These are phyloP conservation scores for Hydractinia symbiolongicarpus DNA, from an alignment of 30 jellyfish, hydroid and myxozoan genomes.

Conservation along the genomic window DNA sequence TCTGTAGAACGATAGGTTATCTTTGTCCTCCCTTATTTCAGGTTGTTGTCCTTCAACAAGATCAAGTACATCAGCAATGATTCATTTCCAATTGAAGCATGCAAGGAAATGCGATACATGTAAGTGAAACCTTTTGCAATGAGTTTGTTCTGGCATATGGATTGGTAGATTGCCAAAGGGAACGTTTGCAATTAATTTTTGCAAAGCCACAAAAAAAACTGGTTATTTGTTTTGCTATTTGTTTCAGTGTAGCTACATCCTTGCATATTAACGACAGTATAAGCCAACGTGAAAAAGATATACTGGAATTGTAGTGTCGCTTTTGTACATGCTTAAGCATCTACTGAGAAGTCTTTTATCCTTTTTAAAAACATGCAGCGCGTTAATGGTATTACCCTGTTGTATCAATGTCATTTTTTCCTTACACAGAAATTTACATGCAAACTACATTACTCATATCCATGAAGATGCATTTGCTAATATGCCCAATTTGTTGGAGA, in stretches of 20 bases:
- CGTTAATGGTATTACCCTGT: too few relatives aligned
- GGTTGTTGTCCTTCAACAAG: not conserved
- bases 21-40: not conserved
- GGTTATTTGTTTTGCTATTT: too few relatives aligned
- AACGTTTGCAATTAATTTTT: too few relatives aligned
- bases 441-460: conserved; percentile 44
- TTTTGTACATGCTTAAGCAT: too few relatives aligned
- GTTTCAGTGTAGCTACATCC: too few relatives aligned
- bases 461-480: conserved; percentile 51
- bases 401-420: not conserved
- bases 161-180: not conserved
- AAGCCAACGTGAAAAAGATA: too few relatives aligned
- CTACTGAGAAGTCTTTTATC: too few relatives aligned
- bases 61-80: conserved; percentile 1
- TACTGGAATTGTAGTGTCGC: too few relatives aligned
- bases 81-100: conserved; percentile 1
- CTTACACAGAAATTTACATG: conserved; percentile 47
- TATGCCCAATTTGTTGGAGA: conserved; percentile 52
- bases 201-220: too few relatives aligned
- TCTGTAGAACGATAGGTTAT: too few relatives aligned
- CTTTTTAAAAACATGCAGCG: too few relatives aligned
- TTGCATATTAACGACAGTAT: too few relatives aligned
- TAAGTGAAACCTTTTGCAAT: not conserved
- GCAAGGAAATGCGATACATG: conserved; percentile 6
- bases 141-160: not conserved